Conservation (phyloP, 1,140 invertebrate species). For the Cecropterus lyciades region DNA sequence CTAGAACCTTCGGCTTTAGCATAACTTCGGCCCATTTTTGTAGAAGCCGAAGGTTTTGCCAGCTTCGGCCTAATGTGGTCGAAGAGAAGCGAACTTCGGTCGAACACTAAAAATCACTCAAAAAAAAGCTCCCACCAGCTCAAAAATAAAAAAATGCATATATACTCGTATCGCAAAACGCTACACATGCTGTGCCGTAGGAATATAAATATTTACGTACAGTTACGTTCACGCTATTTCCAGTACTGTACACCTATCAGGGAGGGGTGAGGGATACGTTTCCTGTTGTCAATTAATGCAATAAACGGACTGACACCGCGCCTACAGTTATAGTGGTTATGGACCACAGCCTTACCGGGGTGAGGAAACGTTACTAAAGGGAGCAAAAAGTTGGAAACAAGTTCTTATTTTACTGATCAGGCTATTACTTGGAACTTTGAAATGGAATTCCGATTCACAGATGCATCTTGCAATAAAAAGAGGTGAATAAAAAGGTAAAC, state of each 20-base stretch:
- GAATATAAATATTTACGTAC: not conserved
- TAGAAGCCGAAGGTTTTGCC: no score
- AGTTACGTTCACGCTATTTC: not conserved
- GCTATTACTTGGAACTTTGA: conserved; percentile 15
- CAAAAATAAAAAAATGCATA: no score
- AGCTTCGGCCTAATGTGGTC: no score
- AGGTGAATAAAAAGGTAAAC: no score
- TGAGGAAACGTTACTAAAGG: conserved; percentile 45
- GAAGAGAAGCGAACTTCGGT: no score
- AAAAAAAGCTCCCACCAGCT: no score
- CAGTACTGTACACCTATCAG: not conserved
- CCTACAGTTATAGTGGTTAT: conserved; percentile 39
- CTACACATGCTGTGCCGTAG: no score
- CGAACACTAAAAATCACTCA: no score
- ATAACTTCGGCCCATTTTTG: no score
- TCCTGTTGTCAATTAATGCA: conserved; percentile 70
- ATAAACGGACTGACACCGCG: conserved; percentile 40
- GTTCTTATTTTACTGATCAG: conserved; percentile 27
- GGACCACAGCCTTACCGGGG: conserved; percentile 30
- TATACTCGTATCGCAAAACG: no score
- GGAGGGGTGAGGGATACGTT: conserved; percentile 41
- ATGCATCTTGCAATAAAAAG: not conserved
- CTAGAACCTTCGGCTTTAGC: no score
- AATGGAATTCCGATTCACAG: conserved; percentile 16
- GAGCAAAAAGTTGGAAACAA: conserved; percentile 35